Evolutionary conservation across 2,888 invertebrate genomes (phyloP), one percentile per base, ranked within the genome.

Genomic region (Zootermopsis nevadensis): DNA sequence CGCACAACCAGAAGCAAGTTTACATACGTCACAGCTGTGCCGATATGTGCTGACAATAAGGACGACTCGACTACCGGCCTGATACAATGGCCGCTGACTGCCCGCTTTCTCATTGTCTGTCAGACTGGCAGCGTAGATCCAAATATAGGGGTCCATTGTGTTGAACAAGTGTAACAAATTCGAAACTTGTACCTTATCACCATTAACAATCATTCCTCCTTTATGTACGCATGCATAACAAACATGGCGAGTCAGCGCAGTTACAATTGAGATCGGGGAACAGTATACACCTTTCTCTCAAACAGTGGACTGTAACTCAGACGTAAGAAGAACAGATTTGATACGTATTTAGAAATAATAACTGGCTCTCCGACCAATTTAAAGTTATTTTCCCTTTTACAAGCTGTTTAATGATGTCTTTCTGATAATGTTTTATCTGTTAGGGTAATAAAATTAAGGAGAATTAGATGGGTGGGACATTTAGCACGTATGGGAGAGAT

Each of bases 91-190:
- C 19, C 19, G 27, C 72, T 72, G 72, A 35, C 72, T 35, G 35
- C 67, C 19, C 15, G 67, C 69, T 33, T 33, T 69, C 27, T 24
- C 69, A 69, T 69, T 69, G 69, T 69, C 69, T 22, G 33, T 69
- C 69, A 22, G 33, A 33, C 31, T 33, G 33, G 69, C 69, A 69
- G 7, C 42, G 38, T 42, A 38, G 38, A 74, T 38, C 83, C 83
- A 83, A 83, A 83, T 83, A 83, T 77, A 83, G 83, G 60, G 76
- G 60, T 48, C 77, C 81, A 83, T 83, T 83, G 83, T 83, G 81
- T 77, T 24, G 35, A 60, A 66, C 83, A 80, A 69, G 81, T 77
- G 83, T 83, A 83, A 83, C 83, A 83, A 83, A 83, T 83, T 83
- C 81, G 83, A 83, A 77, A 53, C 83, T 55, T 83, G 83, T 81